Evolutionary conservation across 2,797 vertebrate species (phyloP).

Genomic region (Leptatherina wallacei): DNA sequence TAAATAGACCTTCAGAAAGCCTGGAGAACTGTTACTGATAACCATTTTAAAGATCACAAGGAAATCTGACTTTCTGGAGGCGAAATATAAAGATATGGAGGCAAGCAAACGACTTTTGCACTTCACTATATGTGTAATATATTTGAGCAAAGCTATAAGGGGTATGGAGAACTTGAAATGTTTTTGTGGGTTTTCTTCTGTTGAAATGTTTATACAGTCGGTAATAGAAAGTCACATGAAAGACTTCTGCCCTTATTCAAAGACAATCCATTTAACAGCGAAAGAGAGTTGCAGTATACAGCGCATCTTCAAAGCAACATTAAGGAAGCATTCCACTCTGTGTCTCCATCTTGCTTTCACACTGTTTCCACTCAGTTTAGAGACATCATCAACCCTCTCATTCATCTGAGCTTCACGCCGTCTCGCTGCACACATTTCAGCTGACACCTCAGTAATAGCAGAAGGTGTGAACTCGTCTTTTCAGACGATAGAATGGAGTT

Average conservation of each 20-base stretch:
- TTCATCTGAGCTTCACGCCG: slow-evolving; percentile 1
- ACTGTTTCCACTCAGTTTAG: background rate
- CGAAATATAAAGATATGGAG: background rate
- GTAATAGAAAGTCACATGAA: background rate
- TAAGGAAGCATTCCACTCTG: slow-evolving; percentile 1
- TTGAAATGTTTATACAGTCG: background rate
- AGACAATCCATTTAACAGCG: background rate
- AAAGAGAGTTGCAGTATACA: background rate
- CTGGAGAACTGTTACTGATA: background rate
- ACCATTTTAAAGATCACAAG: background rate
- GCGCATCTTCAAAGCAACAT: background rate
- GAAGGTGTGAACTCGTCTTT: slow-evolving; percentile 54
- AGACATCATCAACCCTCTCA: slow-evolving; percentile 6
- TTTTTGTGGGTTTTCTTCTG: background rate
- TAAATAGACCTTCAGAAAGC: background rate
- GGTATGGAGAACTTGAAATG: background rate
- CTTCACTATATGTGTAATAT: background rate
- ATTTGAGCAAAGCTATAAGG: background rate
- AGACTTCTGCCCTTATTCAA: background rate
- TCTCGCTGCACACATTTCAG: slow-evolving; percentile 28
- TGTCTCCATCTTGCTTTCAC: background rate
- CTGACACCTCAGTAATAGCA: slow-evolving; percentile 13
- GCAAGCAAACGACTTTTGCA: background rate
- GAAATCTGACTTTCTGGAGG: background rate
- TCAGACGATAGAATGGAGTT: slow-evolving; percentile 57